Conservation (phyloP, 2,888 invertebrate species). For the Tuta absoluta region DNA sequence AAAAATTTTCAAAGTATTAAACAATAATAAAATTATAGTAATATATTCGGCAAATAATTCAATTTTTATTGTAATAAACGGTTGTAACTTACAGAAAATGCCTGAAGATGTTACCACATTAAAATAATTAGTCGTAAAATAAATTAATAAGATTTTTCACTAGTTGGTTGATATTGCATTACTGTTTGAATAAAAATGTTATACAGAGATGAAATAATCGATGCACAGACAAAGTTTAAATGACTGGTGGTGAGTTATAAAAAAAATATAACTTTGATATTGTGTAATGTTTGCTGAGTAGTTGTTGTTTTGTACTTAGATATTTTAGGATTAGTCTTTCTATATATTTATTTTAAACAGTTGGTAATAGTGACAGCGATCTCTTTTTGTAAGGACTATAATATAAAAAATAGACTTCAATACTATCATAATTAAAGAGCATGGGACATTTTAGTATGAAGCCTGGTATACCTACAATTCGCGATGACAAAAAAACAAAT, state of each 20-base stretch:
- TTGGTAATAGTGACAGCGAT: background rate
- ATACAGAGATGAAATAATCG: background rate
- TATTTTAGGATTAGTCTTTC: background rate
- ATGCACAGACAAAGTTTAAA: background rate
- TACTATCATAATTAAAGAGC: no score
- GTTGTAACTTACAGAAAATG: background rate
- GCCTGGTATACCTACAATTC: no score
- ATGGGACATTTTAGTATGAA: no score
- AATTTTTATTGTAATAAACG: background rate
- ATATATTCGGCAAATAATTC: conserved; percentile 26
- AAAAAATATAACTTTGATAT: background rate
- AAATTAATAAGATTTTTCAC: background rate
- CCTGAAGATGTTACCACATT: no score
- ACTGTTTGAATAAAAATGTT: background rate
- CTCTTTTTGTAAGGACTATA: background rate
- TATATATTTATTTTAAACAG: background rate
- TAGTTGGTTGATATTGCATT: conserved; percentile 11
- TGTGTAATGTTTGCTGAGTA: conserved; percentile 1
- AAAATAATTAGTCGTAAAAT: background rate
- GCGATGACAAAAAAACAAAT: no score
- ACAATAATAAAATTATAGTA: conserved; percentile 24
- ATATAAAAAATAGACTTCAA: no score
- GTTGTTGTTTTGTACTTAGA: background rate
- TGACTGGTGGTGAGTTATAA: background rate
- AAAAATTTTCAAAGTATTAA: conserved; percentile 25